phyloP scores from a whole-genome alignment of 2,888 invertebrate genomes.

The Allygus modestus region DNA sequence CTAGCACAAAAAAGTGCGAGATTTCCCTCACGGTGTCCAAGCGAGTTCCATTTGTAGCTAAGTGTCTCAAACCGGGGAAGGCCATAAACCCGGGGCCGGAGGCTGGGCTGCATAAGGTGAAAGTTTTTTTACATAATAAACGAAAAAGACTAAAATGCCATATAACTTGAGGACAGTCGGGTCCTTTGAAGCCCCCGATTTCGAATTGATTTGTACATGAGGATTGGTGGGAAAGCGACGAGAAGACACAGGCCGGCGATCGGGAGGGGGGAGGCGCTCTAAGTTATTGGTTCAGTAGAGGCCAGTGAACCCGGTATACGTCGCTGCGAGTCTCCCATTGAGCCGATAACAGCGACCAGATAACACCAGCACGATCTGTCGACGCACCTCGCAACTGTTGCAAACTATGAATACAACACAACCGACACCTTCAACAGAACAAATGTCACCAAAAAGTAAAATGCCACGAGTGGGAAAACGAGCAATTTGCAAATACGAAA shows the following conservation, averaged over 20 bases:
- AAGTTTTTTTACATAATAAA: constrained; percentile 53
- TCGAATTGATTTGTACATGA: constrained; percentile 35
- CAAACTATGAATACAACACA: too few relatives aligned
- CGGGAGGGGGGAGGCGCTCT: constrained; percentile 36
- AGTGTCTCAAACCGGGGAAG: constrained; percentile 16
- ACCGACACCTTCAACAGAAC: neutral
- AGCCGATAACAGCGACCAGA: constrained; percentile 9
- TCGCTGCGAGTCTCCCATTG: constrained; percentile 37
- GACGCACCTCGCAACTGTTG: neutral
- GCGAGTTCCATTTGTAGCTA: neutral
- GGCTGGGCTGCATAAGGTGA: constrained; percentile 48
- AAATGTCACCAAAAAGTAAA: constrained; percentile 14
- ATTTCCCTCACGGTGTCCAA: neutral
- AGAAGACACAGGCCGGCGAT: constrained; percentile 17
- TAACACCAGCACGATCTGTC: constrained; percentile 24
- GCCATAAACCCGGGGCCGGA: constrained; percentile 28
- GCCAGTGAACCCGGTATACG: constrained; percentile 52
- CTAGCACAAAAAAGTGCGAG: constrained; percentile 5
- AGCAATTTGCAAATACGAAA: too few relatives aligned
- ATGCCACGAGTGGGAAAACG: too few relatives aligned
- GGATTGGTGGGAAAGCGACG: constrained; percentile 8
- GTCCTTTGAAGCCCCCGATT: constrained; percentile 17
- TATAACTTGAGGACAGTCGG: constrained; percentile 6
- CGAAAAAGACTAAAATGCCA: constrained; percentile 45
- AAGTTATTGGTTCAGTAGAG: constrained; percentile 58